Base-by-base conservation (phyloP, 2,797 vertebrate species). In the Sparidentex hasta region DNA sequence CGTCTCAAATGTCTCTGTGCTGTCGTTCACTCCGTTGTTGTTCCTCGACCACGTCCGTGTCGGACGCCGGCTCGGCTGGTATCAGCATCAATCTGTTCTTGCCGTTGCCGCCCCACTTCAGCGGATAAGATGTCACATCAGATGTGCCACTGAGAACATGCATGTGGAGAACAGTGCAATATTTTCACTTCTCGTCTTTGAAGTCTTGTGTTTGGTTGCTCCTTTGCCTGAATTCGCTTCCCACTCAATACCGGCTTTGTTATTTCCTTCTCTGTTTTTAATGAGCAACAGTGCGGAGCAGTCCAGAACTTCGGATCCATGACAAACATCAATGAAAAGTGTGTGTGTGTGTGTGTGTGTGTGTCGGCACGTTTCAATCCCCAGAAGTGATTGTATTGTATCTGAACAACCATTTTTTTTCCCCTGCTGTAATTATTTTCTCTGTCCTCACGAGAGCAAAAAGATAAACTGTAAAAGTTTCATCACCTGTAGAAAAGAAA, bases 281-380 rank as follows among this genome's bases (percentile, higher is more conserved):
- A 91, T 87, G 83, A 90, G 78, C 78, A 76, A 79, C 78, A 81
- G 59, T 65, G 65, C 62, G 70, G 74, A 62, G 78, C 62, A 62
- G 70, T 76, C 75, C 73, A 75, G 56, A 76, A 67, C 74, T 76
- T 86, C 82, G 82, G 82, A 82, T 84, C 64, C 68, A 76, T 74
- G 76, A 87, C 87, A 87, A 79, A 89, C 86, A 85, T 85, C 77
- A 92, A 80, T 83, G 76, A 63, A 50, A 46, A 69, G 66, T 74
- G 74, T 65, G 78, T 55, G 70, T 70, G 54, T 51, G 59, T 64
- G 55, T 66, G 64, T 70, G 51, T 57, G 57, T 41, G 56, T 70
- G 27, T 74, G 79, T 74, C 74, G 44, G 82, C 75, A 86, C 71
- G 62, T 43, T 75, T 85, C 67, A 79, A 2, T 76, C 76, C 78